Evolutionary conservation across 2,113 vertebrate genomes (phyloP).

Genomic region (Hiodon tergisus): DNA sequence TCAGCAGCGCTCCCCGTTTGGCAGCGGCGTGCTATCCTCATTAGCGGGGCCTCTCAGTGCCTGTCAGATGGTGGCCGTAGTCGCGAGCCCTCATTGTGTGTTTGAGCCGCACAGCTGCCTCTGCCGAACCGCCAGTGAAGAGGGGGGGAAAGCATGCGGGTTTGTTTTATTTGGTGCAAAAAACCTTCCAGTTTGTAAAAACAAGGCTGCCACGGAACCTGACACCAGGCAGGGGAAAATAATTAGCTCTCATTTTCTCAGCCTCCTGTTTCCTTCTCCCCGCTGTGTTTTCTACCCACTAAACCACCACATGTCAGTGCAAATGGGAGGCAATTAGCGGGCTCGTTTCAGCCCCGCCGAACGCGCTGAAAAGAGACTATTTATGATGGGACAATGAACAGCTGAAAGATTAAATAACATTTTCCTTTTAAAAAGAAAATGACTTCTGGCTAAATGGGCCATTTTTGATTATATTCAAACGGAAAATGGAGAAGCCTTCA

Average conservation of each 20-base stretch:
- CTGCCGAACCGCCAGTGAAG: slow-evolving; percentile 98
- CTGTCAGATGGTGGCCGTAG: slow-evolving; percentile 99
- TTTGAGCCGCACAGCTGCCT: slow-evolving; percentile 99
- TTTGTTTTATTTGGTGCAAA: slow-evolving; percentile 99
- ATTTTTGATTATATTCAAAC: slow-evolving; percentile 99
- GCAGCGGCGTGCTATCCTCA: slow-evolving; percentile 99
- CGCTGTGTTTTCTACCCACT: slow-evolving; percentile 99
- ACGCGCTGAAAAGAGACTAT: slow-evolving; percentile 99
- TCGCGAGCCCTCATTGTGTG: slow-evolving; percentile 99
- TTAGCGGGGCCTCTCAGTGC: slow-evolving; percentile 98
- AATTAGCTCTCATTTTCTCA: slow-evolving; percentile 99
- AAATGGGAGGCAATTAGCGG: slow-evolving; percentile 99
- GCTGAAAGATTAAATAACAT: slow-evolving; percentile 99
- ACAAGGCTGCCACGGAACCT: slow-evolving; percentile 99
- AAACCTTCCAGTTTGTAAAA: slow-evolving; percentile 99
- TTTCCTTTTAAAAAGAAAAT: slow-evolving; percentile 99
- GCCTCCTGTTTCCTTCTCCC: slow-evolving; percentile 99
- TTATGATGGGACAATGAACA: slow-evolving; percentile 99
- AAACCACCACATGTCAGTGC: slow-evolving; percentile 99
- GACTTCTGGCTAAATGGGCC: slow-evolving; percentile 99
- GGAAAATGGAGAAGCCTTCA: slow-evolving; percentile 96
- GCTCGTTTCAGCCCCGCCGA: slow-evolving; percentile 99
- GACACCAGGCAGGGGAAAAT: slow-evolving; percentile 99
- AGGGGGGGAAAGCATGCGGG: slow-evolving; percentile 82
- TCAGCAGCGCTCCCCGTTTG: slow-evolving; percentile 98